These are phyloP conservation scores for Pocillopora grandis DNA, from an alignment of 92 coral and sea anemone genomes.

Conservation along the genomic window DNA sequence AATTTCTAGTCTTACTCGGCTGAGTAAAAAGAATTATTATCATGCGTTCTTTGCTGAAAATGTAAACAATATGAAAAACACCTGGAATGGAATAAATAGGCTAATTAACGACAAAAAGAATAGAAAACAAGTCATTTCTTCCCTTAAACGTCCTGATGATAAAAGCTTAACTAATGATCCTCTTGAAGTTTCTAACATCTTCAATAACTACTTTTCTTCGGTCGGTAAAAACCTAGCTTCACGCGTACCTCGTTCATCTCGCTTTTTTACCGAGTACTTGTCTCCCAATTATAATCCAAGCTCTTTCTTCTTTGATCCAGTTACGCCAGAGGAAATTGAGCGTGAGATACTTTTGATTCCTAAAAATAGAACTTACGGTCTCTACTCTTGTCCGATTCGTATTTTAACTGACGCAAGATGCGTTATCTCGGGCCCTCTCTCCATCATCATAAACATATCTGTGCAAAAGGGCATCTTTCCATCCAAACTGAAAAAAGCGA, in stretches of 20 bases:
- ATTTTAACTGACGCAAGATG: conserved; percentile 16
- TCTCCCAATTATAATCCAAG: background rate
- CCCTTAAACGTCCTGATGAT: background rate
- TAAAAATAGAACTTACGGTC: conserved; percentile 18
- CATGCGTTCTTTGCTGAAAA: conserved; percentile 12
- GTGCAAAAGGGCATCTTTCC: background rate
- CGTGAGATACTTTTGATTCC: conserved; percentile 26
- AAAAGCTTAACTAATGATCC: background rate
- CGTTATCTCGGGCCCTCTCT: conserved; percentile 6
- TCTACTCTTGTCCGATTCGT: conserved; percentile 30
- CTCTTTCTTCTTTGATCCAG: conserved; percentile 40
- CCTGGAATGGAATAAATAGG: background rate
- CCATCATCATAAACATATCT: conserved; percentile 16
- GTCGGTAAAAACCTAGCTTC: background rate
- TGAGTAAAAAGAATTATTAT: background rate
- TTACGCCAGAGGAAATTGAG: conserved; percentile 13
- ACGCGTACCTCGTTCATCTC: background rate
- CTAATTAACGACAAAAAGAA: background rate
- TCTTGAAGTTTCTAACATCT: background rate
- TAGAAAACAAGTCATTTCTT: background rate
- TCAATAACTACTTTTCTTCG: background rate
- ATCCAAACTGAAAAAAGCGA: conserved; percentile 20
- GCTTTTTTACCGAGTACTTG: background rate
- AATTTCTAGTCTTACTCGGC: background rate
- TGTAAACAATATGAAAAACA: conserved; percentile 7